These are phyloP conservation scores for Xenops minutus DNA, from an alignment of 2,797 vertebrate species.

Conservation along the genomic window DNA sequence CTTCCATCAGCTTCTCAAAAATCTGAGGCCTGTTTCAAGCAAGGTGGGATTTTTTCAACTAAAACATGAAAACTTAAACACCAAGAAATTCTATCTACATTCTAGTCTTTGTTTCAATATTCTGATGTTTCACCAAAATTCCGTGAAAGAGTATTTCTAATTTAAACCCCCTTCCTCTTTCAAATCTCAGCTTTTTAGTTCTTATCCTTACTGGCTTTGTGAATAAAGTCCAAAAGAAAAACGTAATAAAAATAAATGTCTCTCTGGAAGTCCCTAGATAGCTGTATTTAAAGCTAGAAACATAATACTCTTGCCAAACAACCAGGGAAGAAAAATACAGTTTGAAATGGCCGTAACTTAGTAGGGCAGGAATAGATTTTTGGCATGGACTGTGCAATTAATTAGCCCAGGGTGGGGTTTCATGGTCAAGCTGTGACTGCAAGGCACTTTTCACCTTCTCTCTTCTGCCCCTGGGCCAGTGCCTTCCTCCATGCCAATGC, in stretches of 20 bases:
- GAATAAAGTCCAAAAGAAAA: slow-evolving; percentile 49
- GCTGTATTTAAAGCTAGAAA: slow-evolving; percentile 67
- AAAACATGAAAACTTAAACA: slow-evolving; percentile 15
- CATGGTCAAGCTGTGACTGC: not conserved
- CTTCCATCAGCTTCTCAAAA: slow-evolving; percentile 12
- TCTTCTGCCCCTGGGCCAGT: not conserved
- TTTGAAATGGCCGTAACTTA: slow-evolving; percentile 11
- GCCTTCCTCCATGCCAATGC: not conserved
- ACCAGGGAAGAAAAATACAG: not conserved
- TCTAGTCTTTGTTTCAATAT: not conserved
- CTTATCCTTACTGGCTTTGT: slow-evolving; percentile 1
- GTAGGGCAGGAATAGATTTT: not conserved
- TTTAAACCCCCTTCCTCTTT: not conserved
- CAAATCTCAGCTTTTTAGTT: not conserved
- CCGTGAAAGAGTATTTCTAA: not conserved
- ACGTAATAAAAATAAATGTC: slow-evolving; percentile 58
- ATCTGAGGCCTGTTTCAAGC: not conserved
- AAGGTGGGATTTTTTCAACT: not conserved
- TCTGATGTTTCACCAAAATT: slow-evolving; percentile 37
- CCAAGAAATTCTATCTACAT: not conserved
- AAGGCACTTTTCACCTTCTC: not conserved
- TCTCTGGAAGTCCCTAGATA: slow-evolving; percentile 37
- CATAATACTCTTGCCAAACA: slow-evolving; percentile 45
- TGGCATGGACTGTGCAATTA: not conserved
- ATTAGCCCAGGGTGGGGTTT: not conserved